Evolutionary conservation across 2,888 invertebrate species (phyloP).

Genomic region (Cosmorhoe ocellata): DNA sequence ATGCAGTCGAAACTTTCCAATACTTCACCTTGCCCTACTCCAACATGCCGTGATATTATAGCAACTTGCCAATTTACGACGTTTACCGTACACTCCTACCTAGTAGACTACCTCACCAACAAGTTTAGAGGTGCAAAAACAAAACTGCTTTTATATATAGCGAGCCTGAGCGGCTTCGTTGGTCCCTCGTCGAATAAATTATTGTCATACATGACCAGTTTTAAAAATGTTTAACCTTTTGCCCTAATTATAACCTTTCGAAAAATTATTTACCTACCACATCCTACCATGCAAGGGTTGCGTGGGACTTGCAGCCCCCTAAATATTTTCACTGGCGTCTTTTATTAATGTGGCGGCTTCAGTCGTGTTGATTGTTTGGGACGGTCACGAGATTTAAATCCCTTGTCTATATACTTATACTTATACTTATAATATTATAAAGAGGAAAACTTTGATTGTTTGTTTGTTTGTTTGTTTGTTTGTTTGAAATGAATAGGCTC

Average conservation of each 20-base stretch:
- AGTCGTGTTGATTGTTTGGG: slow-evolving; percentile 34
- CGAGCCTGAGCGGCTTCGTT: slow-evolving; percentile 14
- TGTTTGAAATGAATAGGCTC: too few relatives aligned
- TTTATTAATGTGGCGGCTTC: slow-evolving; percentile 37
- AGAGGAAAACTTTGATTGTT: too few relatives aligned
- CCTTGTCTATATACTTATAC: slow-evolving; percentile 30
- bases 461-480: too few relatives aligned
- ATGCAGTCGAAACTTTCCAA: slow-evolving; percentile 29
- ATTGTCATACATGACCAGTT: slow-evolving; percentile 47
- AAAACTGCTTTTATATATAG: slow-evolving; percentile 16
- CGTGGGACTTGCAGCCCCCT: too few relatives aligned
- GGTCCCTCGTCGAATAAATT: slow-evolving; percentile 37
- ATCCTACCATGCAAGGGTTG: slow-evolving; percentile 42
- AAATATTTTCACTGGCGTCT: slow-evolving; percentile 39
- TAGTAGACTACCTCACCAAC: too few relatives aligned
- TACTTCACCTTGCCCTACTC: slow-evolving; percentile 32
- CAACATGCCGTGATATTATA: slow-evolving; percentile 7
- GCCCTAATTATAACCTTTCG: slow-evolving; percentile 51
- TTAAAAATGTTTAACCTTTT: slow-evolving; percentile 57
- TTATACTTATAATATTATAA: too few relatives aligned
- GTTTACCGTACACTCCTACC: slow-evolving; percentile 20
- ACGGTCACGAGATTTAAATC: slow-evolving; percentile 40
- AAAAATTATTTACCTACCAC: slow-evolving; percentile 46
- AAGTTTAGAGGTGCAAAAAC: slow-evolving; percentile 12
- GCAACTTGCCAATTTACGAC: slow-evolving; percentile 28